Base-by-base conservation (phyloP, 2,888 invertebrate species). In the Iselma pallidipennis region DNA sequence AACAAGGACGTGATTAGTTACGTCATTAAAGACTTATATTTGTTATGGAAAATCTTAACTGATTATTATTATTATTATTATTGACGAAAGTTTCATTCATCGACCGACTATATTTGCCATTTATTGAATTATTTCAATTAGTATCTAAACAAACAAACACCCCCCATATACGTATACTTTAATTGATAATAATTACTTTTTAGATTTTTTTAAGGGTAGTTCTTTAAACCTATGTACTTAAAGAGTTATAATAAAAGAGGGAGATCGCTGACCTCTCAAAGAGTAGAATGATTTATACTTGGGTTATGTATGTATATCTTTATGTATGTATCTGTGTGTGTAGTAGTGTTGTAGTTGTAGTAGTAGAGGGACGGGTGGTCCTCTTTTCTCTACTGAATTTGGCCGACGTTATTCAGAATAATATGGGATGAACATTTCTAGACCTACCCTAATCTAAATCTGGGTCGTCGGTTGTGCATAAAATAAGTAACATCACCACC, bases 371-470 rank as follows among this genome's bases (percentile, higher is more conserved):
- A 42, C 3, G 42, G 42, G 42, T 42, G 42, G 42, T 19, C 42
- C 19, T 42, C 42, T 42, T n/a, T n/a, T 9, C 9, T 21, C 16
- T 42, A 42, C 42, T 19, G 42, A 42, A 42, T 42, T 21, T 42
- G 25, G 62, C 55, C 60, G 59, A 63, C 65, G 61, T 67, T 68
- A 67, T 61, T 61, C 64, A 62, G 63, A 66, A 70, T 70, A 66
- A 70, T 62, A 65, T 58, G 63, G 68, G 66, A 68, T 67, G 63
- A 63, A 59, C 61, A 42, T 66, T 63, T 58, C 68, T 66, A 63
- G 70, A 70, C 70, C 70, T 70, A 62, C 70, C 70, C 61, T 66
- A 68, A 67, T 66, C 63, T 68, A 63, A 68, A 70, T 68, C 65
- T 68, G 66, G 68, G 67, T 68, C 65, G 63, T 58, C 63, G 64